A percentile compares a stretch with the other conserved stretches of the same genome.
Evolutionary conservation across 2,888 invertebrate species (phyloP).

Genomic region (Pandemis heparana): DNA sequence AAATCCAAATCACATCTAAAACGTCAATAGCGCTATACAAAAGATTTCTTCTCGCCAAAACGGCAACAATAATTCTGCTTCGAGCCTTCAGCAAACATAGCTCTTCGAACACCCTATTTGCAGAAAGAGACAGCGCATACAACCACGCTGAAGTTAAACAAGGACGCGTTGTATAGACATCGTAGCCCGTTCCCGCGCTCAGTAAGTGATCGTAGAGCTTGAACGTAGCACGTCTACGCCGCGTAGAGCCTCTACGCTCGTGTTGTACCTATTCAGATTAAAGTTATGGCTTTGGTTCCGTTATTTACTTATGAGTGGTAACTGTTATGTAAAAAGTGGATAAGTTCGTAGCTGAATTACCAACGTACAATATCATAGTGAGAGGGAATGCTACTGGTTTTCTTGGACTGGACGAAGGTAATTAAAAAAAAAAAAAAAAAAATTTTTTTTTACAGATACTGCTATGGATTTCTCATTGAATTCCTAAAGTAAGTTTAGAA

Average conservation of each 20-base stretch:
- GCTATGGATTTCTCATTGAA: neutral
- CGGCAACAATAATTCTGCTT: constrained; percentile 73
- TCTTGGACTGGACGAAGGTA: constrained; percentile 79
- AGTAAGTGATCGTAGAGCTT: constrained; percentile 67
- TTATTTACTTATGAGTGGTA: constrained; percentile 56
- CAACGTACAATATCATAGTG: constrained; percentile 84
- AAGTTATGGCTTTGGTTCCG: constrained; percentile 56
- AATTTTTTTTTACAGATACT: constrained; percentile 4
- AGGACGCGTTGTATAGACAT: constrained; percentile 49
- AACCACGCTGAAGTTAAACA: constrained; percentile 43
- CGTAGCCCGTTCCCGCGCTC: constrained; percentile 49
- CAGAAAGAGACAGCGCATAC: constrained; percentile 57
- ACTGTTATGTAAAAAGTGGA: constrained; percentile 83
- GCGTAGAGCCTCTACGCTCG: constrained; percentile 45
- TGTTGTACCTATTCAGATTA: constrained; percentile 41
- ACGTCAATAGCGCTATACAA: constrained; percentile 32
- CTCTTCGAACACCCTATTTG: constrained; percentile 64
- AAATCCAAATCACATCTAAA: constrained; percentile 15
- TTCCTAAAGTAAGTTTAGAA: neutral
- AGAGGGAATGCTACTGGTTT: constrained; percentile 76
- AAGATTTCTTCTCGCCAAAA: constrained; percentile 61
- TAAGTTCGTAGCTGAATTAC: constrained; percentile 75
- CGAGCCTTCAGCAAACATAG: constrained; percentile 73
- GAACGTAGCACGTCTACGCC: constrained; percentile 73
- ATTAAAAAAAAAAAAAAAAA: too few relatives aligned